A percentile compares a stretch with the other conserved stretches of the same genome.
These are phyloP conservation scores for Candoia aspera DNA, from an alignment of 2,113 vertebrate genomes.

Conservation along the genomic window DNA sequence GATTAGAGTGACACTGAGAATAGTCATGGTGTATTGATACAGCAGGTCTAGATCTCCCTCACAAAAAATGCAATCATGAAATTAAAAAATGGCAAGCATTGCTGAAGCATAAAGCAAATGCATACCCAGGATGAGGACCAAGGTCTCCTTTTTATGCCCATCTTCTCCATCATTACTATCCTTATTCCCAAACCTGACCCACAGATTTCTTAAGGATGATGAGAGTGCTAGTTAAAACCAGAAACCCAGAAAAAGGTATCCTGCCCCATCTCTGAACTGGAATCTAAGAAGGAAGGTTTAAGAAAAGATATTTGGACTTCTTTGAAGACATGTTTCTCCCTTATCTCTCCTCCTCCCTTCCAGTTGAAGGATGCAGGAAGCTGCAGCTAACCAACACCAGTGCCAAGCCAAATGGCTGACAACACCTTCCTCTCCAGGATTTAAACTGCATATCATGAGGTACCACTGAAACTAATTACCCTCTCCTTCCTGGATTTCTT, in stretches of 20 bases:
- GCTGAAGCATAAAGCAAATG: neutral
- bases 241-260: neutral
- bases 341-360: neutral
- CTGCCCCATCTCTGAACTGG: neutral
- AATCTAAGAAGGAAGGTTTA: neutral
- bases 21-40: neutral
- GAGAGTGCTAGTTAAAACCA: neutral
- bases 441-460: neutral
- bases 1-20: neutral
- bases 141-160: neutral
- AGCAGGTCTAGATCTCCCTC: neutral
- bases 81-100: neutral
- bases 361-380: neutral
- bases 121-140: neutral
- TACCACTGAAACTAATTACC: neutral
- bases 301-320: neutral
- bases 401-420: neutral
- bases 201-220: neutral
- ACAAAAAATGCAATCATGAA: neutral
- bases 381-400: neutral
- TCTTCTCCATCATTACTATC: neutral
- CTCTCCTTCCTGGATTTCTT: neutral
- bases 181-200: neutral
- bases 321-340: neutral
- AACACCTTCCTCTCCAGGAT: neutral